Conservation (phyloP, 2,888 invertebrate genomes). For the Ichneumon xanthorius region DNA sequence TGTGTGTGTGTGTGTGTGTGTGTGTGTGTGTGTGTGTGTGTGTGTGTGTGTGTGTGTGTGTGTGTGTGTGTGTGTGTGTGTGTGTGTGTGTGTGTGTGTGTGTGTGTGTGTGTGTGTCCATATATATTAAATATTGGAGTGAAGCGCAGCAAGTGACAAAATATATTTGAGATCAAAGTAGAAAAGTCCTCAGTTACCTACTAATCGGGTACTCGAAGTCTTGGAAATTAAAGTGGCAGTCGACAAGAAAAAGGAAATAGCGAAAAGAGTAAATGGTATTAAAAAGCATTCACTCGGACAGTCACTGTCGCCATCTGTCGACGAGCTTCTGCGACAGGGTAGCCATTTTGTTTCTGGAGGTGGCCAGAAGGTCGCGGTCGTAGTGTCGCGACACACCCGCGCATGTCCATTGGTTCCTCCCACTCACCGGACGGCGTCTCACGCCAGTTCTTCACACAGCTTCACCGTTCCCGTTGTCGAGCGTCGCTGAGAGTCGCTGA, state of each 20-base stretch:
- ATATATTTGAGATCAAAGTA: background rate
- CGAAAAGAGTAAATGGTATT: background rate
- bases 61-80: too few species aligned
- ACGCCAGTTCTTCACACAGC: conserved; percentile 73
- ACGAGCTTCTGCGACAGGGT: conserved; percentile 80
- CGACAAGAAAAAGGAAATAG: conserved; percentile 19
- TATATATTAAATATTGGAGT: too few species aligned
- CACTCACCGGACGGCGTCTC: conserved; percentile 75
- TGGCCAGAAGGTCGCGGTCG: conserved; percentile 85
- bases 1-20: too few species aligned
- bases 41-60: too few species aligned
- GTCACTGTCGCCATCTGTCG: conserved; percentile 84
- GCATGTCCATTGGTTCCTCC: conserved; percentile 86
- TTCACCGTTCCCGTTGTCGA: conserved; percentile 59
- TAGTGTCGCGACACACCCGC: conserved; percentile 85
- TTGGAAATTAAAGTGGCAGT: background rate
- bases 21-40: too few species aligned
- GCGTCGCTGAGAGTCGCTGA: conserved; percentile 69
- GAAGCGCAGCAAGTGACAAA: background rate
- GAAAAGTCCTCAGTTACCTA: background rate
- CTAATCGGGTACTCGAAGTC: background rate
- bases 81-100: too few species aligned
- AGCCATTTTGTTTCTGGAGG: conserved; percentile 88
- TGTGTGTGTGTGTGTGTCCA: too few species aligned
- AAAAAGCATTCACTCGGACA: background rate